Percentiles rank a stretch among this genome's conserved stretches.
Conservation (phyloP, 2,888 invertebrate species). For the Cyclophora punctaria region DNA sequence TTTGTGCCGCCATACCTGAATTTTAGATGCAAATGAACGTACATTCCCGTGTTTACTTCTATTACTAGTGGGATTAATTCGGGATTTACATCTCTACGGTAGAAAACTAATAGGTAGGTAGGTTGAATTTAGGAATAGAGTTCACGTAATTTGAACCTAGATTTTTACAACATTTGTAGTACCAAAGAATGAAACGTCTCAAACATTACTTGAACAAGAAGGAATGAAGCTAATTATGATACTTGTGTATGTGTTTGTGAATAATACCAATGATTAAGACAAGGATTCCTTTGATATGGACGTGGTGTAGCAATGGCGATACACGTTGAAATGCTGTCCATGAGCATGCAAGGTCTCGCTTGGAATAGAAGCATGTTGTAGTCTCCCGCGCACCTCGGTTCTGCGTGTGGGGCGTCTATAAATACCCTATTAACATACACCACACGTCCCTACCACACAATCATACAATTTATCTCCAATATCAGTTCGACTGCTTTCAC, state of each 20-base stretch:
- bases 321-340: conserved; percentile 19
- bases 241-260: too few relatives aligned
- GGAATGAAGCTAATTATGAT: too few relatives aligned
- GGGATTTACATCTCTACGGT: too few relatives aligned
- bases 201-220: too few relatives aligned
- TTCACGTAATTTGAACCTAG: too few relatives aligned
- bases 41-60: conserved; percentile 6
- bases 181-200: too few relatives aligned
- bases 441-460: conserved; percentile 46
- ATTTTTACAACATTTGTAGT: too few relatives aligned
- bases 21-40: conserved; percentile 22
- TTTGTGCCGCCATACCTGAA: conserved; percentile 27
- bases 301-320: background rate
- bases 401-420: conserved; percentile 72
- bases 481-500: conserved; percentile 29
- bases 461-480: conserved; percentile 28
- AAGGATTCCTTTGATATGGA: background rate
- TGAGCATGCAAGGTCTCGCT: conserved; percentile 57
- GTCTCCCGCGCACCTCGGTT: conserved; percentile 62
- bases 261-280: too few relatives aligned
- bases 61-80: too few relatives aligned
- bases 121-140: too few relatives aligned
- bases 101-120: too few relatives aligned
- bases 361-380: conserved; percentile 57
- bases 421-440: conserved; percentile 54